Base-by-base conservation (phyloP, 2,113 vertebrate species). In the Corythornis cristatus region DNA sequence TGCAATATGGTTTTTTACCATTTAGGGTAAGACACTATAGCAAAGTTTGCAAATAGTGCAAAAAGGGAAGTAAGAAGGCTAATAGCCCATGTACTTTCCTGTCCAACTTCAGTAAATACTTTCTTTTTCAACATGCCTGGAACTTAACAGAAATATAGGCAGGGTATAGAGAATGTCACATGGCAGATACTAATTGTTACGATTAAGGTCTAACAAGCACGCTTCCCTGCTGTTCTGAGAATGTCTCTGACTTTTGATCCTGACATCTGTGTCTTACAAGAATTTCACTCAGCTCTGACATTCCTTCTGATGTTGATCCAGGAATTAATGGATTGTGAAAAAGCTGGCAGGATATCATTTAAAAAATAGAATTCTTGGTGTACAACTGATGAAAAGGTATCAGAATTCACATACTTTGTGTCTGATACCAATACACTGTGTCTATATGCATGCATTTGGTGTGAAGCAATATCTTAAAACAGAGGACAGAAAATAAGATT, bases 261-360 rank as follows among this genome's bases (percentile, higher is more conserved):
- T 99, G 98, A 99, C 99, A 99, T 99, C 98, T 99, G 98, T 98
- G 98, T 99, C 98, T 99, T 99, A 98, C 98, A 99, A 98, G 98
- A 99, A 99, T 99, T 98, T 99, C 98, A 98, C 98, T 98, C 97
- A 88, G 98, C 98, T 98, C 98, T 98, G 98, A 98, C 98, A 98
- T 98, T 98, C 98, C 98, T 98, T 99, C 98, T 98, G 98, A 98
- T 98, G 98, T 98, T 98, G 98, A 98, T 98, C 98, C 98, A 98
- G 98, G 97, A 98, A 98, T 98, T 99, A 98, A 99, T 99, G 98
- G 98, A 98, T 98, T 99, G 99, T 99, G 98, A 99, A 99, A 99
- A 99, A 98, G 98, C 97, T 98, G 98, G 98, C 98, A 98, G 98
- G 98, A 98, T 98, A 98, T 98, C 97, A 98, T 98, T 98, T 98